These are phyloP conservation scores for Nothobranchius kuhntae DNA, from an alignment of 2,113 vertebrate genomes.

Conservation along the genomic window DNA sequence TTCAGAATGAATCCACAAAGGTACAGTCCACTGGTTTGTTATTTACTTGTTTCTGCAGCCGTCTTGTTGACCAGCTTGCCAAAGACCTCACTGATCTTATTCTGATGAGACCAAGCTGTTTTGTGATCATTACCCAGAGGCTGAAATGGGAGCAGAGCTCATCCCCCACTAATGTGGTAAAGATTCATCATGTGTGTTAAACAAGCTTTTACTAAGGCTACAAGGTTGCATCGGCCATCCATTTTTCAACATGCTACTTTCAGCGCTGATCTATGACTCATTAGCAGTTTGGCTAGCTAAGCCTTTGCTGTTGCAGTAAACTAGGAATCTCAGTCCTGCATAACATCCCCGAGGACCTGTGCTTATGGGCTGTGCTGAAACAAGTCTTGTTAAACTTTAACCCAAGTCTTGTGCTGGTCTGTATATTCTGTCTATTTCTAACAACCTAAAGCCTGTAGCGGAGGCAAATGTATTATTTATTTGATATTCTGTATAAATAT, in stretches of 20 bases:
- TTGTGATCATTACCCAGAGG: constrained; percentile 13
- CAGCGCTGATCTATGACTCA: constrained; percentile 68
- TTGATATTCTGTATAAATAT: too few species aligned
- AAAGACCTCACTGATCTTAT: background rate
- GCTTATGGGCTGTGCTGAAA: background rate
- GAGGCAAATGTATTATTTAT: too few species aligned
- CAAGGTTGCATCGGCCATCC: constrained; percentile 69
- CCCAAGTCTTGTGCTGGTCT: too few species aligned
- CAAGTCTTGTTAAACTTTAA: too few species aligned
- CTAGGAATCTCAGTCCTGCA: constrained; percentile 4
- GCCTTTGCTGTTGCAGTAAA: constrained; percentile 42
- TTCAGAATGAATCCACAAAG: background rate
- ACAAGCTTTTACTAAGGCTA: constrained; percentile 64
- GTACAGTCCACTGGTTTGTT: background rate
- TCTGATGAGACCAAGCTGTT: background rate
- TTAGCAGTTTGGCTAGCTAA: constrained; percentile 42
- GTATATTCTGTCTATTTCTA: too few species aligned
- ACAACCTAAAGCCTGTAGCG: too few species aligned
- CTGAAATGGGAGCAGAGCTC: constrained; percentile 17
- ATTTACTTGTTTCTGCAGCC: background rate
- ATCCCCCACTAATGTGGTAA: constrained; percentile 44
- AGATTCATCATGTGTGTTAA: constrained; percentile 69
- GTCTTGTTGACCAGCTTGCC: background rate
- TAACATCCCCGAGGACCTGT: background rate
- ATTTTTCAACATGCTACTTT: constrained; percentile 63